These are phyloP conservation scores for Okamejei kenojei DNA, from an alignment of 2,797 vertebrate genomes.

Conservation along the genomic window DNA sequence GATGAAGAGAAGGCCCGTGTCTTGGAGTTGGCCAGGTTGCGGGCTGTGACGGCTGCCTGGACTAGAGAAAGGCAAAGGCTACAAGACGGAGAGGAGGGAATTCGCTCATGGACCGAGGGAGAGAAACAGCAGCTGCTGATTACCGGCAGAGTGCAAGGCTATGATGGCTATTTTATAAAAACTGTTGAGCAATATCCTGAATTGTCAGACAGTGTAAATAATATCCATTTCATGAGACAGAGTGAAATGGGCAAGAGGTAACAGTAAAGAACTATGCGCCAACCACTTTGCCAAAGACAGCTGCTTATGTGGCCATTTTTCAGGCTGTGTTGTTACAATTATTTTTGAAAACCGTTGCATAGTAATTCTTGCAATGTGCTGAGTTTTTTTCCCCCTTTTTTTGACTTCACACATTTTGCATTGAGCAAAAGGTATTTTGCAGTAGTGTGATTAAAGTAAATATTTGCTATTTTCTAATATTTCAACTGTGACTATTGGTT, in stretches of 20 bases:
- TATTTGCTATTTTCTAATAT: slow-evolving; percentile 49
- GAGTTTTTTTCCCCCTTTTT: slow-evolving; percentile 55
- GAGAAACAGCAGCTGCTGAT: slow-evolving; percentile 90
- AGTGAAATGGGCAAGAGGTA: slow-evolving; percentile 99
- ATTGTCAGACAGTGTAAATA: slow-evolving; percentile 93
- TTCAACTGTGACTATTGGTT: slow-evolving; percentile 28
- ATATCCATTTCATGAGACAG: slow-evolving; percentile 98
- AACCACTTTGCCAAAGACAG: slow-evolving; percentile 99
- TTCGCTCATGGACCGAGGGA: slow-evolving; percentile 87
- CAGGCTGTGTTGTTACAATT: slow-evolving; percentile 73
- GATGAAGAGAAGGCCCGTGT: slow-evolving; percentile 87
- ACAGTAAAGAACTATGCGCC: slow-evolving; percentile 68
- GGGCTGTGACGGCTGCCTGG: slow-evolving; percentile 81
- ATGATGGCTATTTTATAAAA: slow-evolving; percentile 89
- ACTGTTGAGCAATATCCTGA: slow-evolving; percentile 95
- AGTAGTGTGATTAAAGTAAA: slow-evolving; percentile 67
- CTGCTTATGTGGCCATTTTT: slow-evolving; percentile 84
- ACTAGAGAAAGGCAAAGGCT: slow-evolving; percentile 84
- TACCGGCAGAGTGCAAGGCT: slow-evolving; percentile 84
- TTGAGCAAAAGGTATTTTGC: slow-evolving; percentile 58
- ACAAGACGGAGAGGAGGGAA: slow-evolving; percentile 87
- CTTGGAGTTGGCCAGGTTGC: slow-evolving; percentile 82
- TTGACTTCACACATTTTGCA: slow-evolving; percentile 69
- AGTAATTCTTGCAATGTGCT: slow-evolving; percentile 70
- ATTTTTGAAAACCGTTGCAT: slow-evolving; percentile 70